phyloP scores from a whole-genome alignment of 2,113 vertebrate genomes.

The Meles meles region DNA sequence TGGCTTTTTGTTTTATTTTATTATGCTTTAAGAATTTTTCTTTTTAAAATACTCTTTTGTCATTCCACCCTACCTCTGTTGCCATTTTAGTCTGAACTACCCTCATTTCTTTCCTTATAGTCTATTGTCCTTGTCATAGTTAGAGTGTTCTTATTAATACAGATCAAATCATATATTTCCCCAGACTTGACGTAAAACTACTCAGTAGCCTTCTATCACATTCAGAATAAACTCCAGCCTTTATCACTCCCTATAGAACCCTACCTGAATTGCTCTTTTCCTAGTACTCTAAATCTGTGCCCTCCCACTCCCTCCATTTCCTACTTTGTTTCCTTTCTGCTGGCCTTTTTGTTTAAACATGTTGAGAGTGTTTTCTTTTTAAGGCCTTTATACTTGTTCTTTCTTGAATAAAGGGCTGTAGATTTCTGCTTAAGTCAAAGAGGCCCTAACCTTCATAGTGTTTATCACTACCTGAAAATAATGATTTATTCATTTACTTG shows the following conservation, averaged over 20 bases:
- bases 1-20: slow-evolving; percentile 2
- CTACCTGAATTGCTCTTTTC: not conserved
- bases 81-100: not conserved
- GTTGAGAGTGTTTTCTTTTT: not conserved
- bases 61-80: not conserved
- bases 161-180: not conserved
- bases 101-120: not conserved
- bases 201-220: not conserved
- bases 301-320: not conserved
- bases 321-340: not conserved
- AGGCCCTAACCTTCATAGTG: not conserved
- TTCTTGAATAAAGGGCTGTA: not conserved
- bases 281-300: not conserved
- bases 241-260: not conserved
- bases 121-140: not conserved
- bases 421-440: not conserved
- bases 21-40: slow-evolving; percentile 19
- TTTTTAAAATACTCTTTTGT: slow-evolving; percentile 18
- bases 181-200: not conserved
- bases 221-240: not conserved
- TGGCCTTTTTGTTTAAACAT: not conserved
- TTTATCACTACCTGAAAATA: not conserved
- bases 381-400: not conserved
- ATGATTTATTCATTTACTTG: not conserved
- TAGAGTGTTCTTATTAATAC: not conserved